Evolutionary conservation across 2,888 invertebrate species (phyloP).

Genomic region (Heliconius aoede): DNA sequence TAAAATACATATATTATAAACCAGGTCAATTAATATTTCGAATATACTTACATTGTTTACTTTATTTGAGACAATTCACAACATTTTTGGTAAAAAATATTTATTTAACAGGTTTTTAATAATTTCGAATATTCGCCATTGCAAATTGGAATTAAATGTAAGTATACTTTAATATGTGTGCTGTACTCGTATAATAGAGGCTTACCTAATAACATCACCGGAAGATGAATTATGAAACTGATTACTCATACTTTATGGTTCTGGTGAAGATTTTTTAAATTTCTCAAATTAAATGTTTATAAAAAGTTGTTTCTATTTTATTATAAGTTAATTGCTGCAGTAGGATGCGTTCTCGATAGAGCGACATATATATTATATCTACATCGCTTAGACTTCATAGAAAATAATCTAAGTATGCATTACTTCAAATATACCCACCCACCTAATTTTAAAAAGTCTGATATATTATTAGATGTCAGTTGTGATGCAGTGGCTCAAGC

Average conservation of each 20-base stretch:
- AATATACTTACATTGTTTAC: neutral
- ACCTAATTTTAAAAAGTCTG: neutral
- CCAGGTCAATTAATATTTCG: no score
- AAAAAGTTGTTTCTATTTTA: neutral
- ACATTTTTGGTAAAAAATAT: neutral
- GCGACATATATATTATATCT: neutral
- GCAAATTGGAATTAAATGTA: constrained; percentile 5
- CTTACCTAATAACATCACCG: constrained; percentile 15
- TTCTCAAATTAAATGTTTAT: neutral
- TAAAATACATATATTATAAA: no score
- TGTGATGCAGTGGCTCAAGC: no score
- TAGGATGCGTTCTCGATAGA: neutral
- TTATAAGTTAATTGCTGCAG: neutral
- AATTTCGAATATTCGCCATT: neutral
- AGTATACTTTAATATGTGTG: constrained; percentile 5
- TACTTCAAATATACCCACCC: no score
- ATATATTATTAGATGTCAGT: neutral
- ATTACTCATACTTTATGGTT: constrained; percentile 9
- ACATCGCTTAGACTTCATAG: neutral
- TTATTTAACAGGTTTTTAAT: neutral
- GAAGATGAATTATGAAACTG: constrained; percentile 22
- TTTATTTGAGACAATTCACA: neutral
- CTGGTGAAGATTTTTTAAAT: neutral
- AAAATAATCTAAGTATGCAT: neutral
- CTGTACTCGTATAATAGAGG: constrained; percentile 13